These are phyloP conservation scores for Panzeria rudis DNA, from an alignment of 2,888 invertebrate species.

Conservation along the genomic window DNA sequence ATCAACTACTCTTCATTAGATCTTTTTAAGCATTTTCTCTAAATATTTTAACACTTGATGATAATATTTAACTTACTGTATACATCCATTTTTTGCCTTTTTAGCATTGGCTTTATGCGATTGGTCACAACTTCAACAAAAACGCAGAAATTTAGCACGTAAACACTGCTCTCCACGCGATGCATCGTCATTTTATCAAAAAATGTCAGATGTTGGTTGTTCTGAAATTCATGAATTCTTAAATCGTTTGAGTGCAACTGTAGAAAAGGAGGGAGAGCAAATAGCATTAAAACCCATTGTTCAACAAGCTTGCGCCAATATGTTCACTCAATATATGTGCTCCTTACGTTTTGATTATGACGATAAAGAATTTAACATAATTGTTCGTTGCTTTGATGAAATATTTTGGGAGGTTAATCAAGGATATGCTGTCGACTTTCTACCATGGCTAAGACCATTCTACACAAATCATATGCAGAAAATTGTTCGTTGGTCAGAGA, in stretches of 20 bases:
- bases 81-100: conserved; percentile 79
- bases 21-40: too few relatives aligned
- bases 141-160: conserved; percentile 90
- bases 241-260: conserved; percentile 84
- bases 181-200: conserved; percentile 88
- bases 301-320: conserved; percentile 91
- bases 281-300: conserved; percentile 89
- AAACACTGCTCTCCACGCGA: conserved; percentile 92
- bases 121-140: conserved; percentile 93
- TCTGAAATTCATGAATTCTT: conserved; percentile 88
- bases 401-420: conserved; percentile 97
- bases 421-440: conserved; percentile 93
- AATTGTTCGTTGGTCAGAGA: conserved; percentile 88
- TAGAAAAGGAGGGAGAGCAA: conserved; percentile 78
- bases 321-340: conserved; percentile 95
- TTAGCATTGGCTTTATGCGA: conserved; percentile 94
- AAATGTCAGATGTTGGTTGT: conserved; percentile 89
- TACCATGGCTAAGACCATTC: conserved; percentile 91
- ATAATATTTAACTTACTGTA: neutral
- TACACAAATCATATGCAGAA: conserved; percentile 88
- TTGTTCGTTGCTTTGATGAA: conserved; percentile 91
- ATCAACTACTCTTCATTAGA: too few relatives aligned
- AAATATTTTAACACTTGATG: too few relatives aligned
- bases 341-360: conserved; percentile 89
- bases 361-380: conserved; percentile 87